These are phyloP conservation scores for Plutella xylostella DNA, from an alignment of 2,888 invertebrate genomes.

Conservation along the genomic window DNA sequence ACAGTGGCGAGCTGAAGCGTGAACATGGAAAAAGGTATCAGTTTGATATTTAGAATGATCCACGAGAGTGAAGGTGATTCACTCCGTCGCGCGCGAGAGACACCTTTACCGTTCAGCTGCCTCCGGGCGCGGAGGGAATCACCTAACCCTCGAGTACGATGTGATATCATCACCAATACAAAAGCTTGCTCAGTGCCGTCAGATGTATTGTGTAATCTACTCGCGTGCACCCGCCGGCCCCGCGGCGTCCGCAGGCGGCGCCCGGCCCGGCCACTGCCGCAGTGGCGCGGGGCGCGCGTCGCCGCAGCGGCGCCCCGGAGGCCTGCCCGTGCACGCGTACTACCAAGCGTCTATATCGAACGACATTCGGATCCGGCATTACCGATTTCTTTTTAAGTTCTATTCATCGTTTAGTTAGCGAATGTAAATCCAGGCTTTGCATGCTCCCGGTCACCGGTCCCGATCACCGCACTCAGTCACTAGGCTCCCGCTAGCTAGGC, in stretches of 20 bases:
- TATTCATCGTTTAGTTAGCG: conserved; percentile 66
- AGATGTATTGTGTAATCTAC: conserved; percentile 72
- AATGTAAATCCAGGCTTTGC: conserved; percentile 64
- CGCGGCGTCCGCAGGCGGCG: conserved; percentile 25
- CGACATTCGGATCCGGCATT: conserved; percentile 59
- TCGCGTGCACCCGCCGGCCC: conserved; percentile 49
- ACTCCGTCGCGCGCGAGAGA: conserved; percentile 29
- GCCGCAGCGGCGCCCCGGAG: conserved; percentile 23
- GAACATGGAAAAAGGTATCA: conserved; percentile 99
- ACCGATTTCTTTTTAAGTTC: conserved; percentile 67
- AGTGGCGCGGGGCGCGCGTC: conserved; percentile 20
- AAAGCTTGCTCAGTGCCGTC: conserved; percentile 72
- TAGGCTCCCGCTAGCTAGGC: conserved; percentile 62
- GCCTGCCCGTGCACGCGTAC: conserved; percentile 50
- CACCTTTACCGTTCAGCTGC: conserved; percentile 15
- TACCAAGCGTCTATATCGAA: conserved; percentile 68
- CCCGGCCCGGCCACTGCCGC: conserved; percentile 25
- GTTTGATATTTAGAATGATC: conserved; percentile 55
- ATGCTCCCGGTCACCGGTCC: conserved; percentile 65
- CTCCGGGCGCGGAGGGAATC: conserved; percentile 42
- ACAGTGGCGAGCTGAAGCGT: conserved; percentile 99
- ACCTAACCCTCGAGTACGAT: conserved; percentile 53
- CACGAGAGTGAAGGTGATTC: conserved; percentile 59
- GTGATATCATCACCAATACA: conserved; percentile 56
- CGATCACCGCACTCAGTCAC: conserved; percentile 28